A percentile compares a stretch with the other conserved stretches of the same genome.
phyloP scores from a whole-genome alignment of 2,113 vertebrate species.

The Nothocercus nigrocapillus region DNA sequence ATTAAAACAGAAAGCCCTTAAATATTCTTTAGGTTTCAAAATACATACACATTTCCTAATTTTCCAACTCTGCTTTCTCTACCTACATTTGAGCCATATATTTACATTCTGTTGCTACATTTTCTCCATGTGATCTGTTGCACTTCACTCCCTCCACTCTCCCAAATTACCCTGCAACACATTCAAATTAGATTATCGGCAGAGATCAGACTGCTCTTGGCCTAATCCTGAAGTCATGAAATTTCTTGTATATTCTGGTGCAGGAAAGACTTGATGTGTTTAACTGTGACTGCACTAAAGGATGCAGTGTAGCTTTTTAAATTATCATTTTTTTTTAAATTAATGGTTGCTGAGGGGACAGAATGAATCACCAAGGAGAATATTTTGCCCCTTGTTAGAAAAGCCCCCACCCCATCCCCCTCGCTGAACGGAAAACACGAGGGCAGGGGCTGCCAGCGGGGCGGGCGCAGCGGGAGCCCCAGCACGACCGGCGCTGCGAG shows the following conservation, averaged over 20 bases:
- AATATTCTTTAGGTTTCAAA: background rate
- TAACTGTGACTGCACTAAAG: background rate
- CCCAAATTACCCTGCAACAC: background rate
- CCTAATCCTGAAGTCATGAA: background rate
- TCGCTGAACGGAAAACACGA: background rate
- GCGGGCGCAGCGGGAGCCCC: no score
- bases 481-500: background rate
- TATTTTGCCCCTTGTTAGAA: background rate
- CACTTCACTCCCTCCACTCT: background rate
- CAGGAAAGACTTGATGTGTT: background rate
- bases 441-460: background rate
- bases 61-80: background rate
- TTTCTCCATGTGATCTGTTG: background rate
- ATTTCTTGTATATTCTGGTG: background rate
- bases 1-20: background rate
- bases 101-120: no score
- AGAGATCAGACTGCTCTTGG: background rate
- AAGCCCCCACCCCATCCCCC: background rate
- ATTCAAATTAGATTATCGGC: background rate
- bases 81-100: background rate
- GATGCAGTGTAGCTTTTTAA: background rate
- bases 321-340: no score
- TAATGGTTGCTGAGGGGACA: background rate
- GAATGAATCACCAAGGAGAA: no score
- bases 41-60: background rate